Base-by-base conservation (phyloP, 2,113 vertebrate species). In the Mus spicilegus region DNA sequence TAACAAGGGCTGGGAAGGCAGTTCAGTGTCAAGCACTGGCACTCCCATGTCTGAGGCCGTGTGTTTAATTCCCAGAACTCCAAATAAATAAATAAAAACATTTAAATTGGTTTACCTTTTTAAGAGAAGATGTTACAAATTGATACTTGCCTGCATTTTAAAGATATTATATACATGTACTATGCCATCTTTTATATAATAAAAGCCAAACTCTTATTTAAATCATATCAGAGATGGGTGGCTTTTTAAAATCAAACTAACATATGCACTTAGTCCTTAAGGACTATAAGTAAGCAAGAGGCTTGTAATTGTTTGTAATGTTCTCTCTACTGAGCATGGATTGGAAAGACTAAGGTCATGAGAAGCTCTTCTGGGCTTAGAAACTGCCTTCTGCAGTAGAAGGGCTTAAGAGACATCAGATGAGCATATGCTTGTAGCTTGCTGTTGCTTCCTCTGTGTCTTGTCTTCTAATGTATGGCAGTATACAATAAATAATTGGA, bases 241-340 rank as follows among this genome's bases (percentile, higher is more conserved):
- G 12, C 86, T 95, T 94, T 94, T 85, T 73, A 51, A 87, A 75
- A 94, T 93, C 51, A 92, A 96, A 96, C 94, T 70, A 94, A 65
- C 76, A 70, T 39, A 86, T 28, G 22, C 7, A 86, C 61, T 11
- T 61, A 39, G 16, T 78, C 91, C 80, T 72, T 36, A 90, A 94
- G 70, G 63, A 86, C 0, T 19, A 33, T 58, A 82, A 78, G 49
- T 42, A 93, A 63, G 46, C 81, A 33, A 75, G 78, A 91, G 80
- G 24, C 30, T 91, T 89, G n/a, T 87, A 85, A 73, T 10, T 65
- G 36, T 84, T 92, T 54, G 39, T 78, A 49, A n/a, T 76, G 42
- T 76, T 93, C 42, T 93, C 72, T 95, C 54, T 95, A 36, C 26
- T 77, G n/a, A 69, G 13, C 86, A 26, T 95, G 20, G 65, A 77